Conservation (phyloP, 2,113 vertebrate species). For the Nothobranchius furzeri region DNA sequence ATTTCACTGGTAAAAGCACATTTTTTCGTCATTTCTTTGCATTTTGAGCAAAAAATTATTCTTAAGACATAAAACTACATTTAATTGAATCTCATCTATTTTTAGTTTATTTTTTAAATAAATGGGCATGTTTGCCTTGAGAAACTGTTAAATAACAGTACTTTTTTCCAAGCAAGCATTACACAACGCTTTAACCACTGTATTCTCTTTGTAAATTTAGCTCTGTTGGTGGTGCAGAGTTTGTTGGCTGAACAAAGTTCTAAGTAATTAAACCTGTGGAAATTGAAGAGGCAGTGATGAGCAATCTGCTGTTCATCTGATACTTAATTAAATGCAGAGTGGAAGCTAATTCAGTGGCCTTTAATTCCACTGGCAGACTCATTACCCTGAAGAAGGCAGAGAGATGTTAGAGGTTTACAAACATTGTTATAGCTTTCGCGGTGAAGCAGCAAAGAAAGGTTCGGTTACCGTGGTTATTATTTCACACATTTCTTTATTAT, state of each 20-base stretch:
- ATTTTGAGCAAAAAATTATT: background rate
- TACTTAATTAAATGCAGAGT: conserved; percentile 65
- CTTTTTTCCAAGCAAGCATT: background rate
- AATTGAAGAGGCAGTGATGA: conserved; percentile 49
- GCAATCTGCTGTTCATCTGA: conserved; percentile 57
- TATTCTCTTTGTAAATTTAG: conserved; percentile 18
- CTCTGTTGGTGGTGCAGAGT: conserved; percentile 25
- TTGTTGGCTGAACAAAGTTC: conserved; percentile 44
- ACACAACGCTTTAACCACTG: background rate
- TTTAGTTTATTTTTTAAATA: background rate
- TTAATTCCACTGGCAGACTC: conserved; percentile 53
- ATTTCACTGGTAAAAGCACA: too few relatives aligned
- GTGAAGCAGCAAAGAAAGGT: background rate
- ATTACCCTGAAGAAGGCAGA: conserved; percentile 51
- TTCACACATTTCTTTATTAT: conserved; percentile 44
- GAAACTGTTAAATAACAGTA: background rate
- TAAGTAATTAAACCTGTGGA: conserved; percentile 58
- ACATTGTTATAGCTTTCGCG: conserved; percentile 42
- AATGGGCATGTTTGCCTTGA: background rate
- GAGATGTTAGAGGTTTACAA: conserved; percentile 49
- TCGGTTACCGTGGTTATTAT: background rate
- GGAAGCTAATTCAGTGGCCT: conserved; percentile 61
- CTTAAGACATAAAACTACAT: background rate
- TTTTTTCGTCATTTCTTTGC: too few relatives aligned
- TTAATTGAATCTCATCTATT: background rate